Conservation (phyloP, 2,797 vertebrate species). For the Hydrophis major region DNA sequence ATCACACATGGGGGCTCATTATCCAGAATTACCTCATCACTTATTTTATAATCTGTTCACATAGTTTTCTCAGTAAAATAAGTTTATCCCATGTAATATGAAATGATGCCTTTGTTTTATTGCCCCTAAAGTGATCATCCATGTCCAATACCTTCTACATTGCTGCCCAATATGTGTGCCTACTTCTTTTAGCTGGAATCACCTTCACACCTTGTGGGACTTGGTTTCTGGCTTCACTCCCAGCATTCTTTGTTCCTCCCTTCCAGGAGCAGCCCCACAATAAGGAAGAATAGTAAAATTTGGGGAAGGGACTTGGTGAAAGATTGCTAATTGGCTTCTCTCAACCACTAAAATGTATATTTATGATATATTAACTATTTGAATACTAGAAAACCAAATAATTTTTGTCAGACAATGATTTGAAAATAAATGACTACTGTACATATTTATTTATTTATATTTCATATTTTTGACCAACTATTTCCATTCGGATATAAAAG, state of each 20-base stretch:
- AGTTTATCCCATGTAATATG: background rate
- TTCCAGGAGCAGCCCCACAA: background rate
- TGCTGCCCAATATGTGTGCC: background rate
- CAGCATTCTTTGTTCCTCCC: background rate
- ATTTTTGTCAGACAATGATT: background rate
- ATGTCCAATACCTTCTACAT: background rate
- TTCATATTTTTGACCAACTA: background rate
- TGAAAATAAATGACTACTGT: background rate
- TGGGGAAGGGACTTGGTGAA: background rate
- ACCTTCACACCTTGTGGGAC: background rate
- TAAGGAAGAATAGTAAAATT: background rate
- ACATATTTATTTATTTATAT: background rate
- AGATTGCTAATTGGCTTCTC: background rate
- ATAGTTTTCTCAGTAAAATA: background rate
- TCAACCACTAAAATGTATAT: background rate
- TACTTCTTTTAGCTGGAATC: background rate
- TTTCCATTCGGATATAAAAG: background rate
- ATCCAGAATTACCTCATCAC: background rate
- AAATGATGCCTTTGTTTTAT: background rate
- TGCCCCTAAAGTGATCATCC: background rate
- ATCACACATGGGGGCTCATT: background rate
- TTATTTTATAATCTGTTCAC: background rate
- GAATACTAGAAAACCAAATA: background rate
- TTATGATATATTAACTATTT: background rate
- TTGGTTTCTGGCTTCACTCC: background rate